Conservation (phyloP, 2,888 invertebrate species). For the Thymelicus acteon region DNA sequence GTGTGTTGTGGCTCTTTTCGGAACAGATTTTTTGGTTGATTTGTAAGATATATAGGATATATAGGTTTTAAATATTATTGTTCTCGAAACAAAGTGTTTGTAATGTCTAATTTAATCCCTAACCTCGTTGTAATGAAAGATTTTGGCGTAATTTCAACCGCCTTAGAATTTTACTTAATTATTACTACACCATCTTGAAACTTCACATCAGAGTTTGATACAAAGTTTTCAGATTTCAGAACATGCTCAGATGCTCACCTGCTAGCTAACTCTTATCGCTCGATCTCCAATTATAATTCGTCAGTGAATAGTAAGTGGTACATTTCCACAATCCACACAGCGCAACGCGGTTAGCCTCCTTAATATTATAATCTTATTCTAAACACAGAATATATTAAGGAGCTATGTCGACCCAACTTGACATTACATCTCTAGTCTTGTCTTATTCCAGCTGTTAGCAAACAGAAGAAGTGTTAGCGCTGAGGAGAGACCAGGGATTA, state of each 20-base stretch:
- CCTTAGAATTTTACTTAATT: not conserved
- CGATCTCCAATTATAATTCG: slow-evolving; percentile 77
- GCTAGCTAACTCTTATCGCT: slow-evolving; percentile 43
- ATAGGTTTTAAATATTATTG: too few relatives aligned
- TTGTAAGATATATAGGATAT: too few relatives aligned
- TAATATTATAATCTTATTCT: slow-evolving; percentile 83
- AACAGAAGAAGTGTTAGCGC: too few relatives aligned
- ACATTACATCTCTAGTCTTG: too few relatives aligned
- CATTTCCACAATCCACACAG: slow-evolving; percentile 46
- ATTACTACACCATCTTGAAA: slow-evolving; percentile 2
- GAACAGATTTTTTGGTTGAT: too few relatives aligned
- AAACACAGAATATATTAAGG: slow-evolving; percentile 80
- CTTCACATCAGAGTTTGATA: slow-evolving; percentile 9
- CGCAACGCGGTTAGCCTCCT: slow-evolving; percentile 60
- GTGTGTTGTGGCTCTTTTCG: too few relatives aligned
- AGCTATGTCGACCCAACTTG: slow-evolving; percentile 54
- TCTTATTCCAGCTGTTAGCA: too few relatives aligned
- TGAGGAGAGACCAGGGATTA: too few relatives aligned
- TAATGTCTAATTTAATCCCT: too few relatives aligned
- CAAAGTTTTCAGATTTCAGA: slow-evolving; percentile 32
- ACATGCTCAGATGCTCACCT: slow-evolving; percentile 44
- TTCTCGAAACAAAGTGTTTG: too few relatives aligned
- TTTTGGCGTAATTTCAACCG: too few relatives aligned
- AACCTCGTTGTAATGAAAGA: too few relatives aligned
- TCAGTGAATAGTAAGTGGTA: slow-evolving; percentile 57